phyloP scores from a whole-genome alignment of 2,797 vertebrate species.

The Diceros bicornis region DNA sequence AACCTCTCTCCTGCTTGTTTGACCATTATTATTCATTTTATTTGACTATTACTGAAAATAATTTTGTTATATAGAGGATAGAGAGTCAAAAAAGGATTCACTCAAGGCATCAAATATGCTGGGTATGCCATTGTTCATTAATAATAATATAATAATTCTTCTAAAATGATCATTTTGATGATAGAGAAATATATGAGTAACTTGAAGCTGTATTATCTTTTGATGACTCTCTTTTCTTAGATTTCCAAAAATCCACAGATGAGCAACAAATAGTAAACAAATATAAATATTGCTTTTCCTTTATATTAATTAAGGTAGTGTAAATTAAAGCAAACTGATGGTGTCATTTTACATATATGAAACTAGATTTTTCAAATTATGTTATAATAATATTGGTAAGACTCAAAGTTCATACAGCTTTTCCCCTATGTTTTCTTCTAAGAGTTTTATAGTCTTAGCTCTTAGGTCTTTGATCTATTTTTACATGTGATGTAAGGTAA shows the following conservation, averaged over 20 bases:
- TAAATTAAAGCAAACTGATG: background rate
- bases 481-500: background rate
- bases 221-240: background rate
- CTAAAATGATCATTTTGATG: background rate
- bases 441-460: background rate
- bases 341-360: background rate
- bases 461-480: background rate
- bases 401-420: background rate
- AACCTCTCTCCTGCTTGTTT: background rate
- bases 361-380: conserved; percentile 5
- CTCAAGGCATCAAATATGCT: background rate
- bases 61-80: background rate
- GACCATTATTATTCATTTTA: background rate
- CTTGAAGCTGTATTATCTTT: background rate
- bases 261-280: background rate
- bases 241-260: background rate
- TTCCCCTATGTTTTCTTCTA: background rate
- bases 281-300: background rate
- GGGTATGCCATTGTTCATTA: background rate
- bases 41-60: conserved; percentile 36
- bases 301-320: background rate
- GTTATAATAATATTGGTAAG: background rate
- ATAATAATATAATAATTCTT: background rate
- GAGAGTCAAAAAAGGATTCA: background rate
- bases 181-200: background rate